Evolutionary conservation across 2,113 vertebrate species (phyloP), one percentile per base, ranked within the genome.

Genomic region (Spilogale gracilis): DNA sequence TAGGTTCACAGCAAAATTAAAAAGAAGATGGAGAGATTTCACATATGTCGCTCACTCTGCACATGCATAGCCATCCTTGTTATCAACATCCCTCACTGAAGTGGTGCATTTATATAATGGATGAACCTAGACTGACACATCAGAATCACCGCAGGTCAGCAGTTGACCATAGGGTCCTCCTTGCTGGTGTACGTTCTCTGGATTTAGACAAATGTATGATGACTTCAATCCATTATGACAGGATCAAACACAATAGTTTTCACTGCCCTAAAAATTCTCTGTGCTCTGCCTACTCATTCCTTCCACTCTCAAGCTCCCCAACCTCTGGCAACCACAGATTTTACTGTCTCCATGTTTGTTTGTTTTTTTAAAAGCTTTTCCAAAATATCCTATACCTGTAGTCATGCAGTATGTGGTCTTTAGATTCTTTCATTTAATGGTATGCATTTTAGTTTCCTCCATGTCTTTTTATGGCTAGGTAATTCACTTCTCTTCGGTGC

Each of bases 261-360:
- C 63, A 89, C 30, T 89, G 63, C 69, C 43, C 43, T 81, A 30
- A 61, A 52, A 21, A 71, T 52, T 54, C 43, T 71, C 13, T 56
- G 6, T 83, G 23, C 14, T 65, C 23, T 14, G 52, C 25, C 27
- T 54, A n/a, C 25, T 76, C 13, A 76, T 76, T 4, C 13, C 13
- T n/a, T 10, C 14, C 20, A 16, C 69, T 16, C 6, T 2, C 76
- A 32, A 32, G 5, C 2, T 0, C 38, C 9, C 5, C 9, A 74
- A 10, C 9, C 13, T 83, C 48, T 56, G 9, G 11, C 69, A 56
- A 65, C 14, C 56, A 67, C 9, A 67, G 69, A 38, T 84, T 48
- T 38, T 21, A 61, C n/a, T 63, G 54, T 82, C n/a, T 54, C 45
- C 67, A 30, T 27, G 30, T 52, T 88, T 71, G 32, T 71, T 71